Base-by-base conservation (phyloP, 2,888 invertebrate genomes). In the Catocala sponsa region DNA sequence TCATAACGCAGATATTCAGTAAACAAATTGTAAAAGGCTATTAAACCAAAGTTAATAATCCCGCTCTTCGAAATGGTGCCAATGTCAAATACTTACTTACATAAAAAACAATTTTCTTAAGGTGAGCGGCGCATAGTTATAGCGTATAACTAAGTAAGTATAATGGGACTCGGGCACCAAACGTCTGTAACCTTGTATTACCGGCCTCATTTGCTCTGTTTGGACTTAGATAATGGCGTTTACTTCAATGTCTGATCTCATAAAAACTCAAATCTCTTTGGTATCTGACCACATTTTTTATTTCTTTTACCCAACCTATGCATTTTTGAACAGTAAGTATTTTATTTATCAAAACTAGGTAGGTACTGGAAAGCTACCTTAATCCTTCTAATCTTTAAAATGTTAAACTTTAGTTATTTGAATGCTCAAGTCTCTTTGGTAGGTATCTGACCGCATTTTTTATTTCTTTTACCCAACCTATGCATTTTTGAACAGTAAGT, bases 21-120 rank as follows among this genome's bases (percentile, higher is more conserved):
- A 46, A 46, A 6, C 33, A 48, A 11, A 6, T 11, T 4, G 33
- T 7, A 48, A 5, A 5, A 2, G 42, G 52, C 15, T 42, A 11
- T 41, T 41, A 1, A 10, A 48, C 32, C 33, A 25, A 25, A 1
- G 25, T 7, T 6, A 48, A 25, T 33, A 48, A 32, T n/a, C 11
- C 52, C 11, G 11, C 6, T n/a, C 32, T 33, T 11, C 42, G 2
- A 42, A 52, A 52, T 42, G 25, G 15, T 62, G 73, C 57, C 71
- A 71, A 62, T 68, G 73, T 73, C 65, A 72, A 50, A 25, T 25
- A 25, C 25, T 25, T 25, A 25, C 25, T 62, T 43, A 55, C 38
- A 11, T 52, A 51, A 11, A 47, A 48, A 54, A 11, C 41, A 10
- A 38, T 56, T 51, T 41, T 53, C 13, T 5, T 38, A 59, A 58